These are phyloP conservation scores for Drosophila sturtevanti DNA, from an alignment of 1,140 invertebrate species.

Conservation along the genomic window DNA sequence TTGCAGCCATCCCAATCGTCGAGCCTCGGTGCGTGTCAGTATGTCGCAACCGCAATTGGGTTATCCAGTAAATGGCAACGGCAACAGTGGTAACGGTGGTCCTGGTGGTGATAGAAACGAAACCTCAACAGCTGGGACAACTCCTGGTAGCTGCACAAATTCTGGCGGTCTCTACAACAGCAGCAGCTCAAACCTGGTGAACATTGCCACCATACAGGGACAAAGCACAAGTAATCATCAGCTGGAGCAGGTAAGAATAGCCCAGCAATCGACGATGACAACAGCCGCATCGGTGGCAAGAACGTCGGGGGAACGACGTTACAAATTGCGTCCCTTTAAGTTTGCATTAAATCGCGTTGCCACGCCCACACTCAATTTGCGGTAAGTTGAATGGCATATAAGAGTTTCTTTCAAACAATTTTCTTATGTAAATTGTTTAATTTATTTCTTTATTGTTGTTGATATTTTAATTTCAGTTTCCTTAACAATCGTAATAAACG, in stretches of 20 bases:
- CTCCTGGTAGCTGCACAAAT: constrained; percentile 45
- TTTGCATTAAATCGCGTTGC: constrained; percentile 86
- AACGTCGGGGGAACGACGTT: constrained; percentile 86
- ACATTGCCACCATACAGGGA: constrained; percentile 62
- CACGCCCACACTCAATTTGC: constrained; percentile 85
- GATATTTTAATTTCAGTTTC: constrained; percentile 83
- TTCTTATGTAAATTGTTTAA: neutral
- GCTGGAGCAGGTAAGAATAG: constrained; percentile 31
- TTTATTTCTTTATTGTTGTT: neutral
- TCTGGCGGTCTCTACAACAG: constrained; percentile 30
- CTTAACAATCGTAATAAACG: constrained; percentile 87
- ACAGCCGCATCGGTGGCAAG: constrained; percentile 86
- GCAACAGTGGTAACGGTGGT: constrained; percentile 7
- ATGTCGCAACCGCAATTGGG: constrained; percentile 73
- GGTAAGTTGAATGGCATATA: constrained; percentile 83
- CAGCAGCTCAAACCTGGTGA: constrained; percentile 40
- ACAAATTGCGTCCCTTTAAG: constrained; percentile 86
- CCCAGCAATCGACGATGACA: constrained; percentile 82
- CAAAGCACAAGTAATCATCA: constrained; percentile 36
- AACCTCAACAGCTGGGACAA: constrained; percentile 79
- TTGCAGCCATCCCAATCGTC: constrained; percentile 75
- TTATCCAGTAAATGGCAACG: constrained; percentile 61
- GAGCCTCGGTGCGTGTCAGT: constrained; percentile 69
- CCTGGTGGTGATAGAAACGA: constrained; percentile 48
- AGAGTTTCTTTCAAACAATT: constrained; percentile 8